Evolutionary conservation across 2,113 vertebrate species (phyloP), one percentile per base, ranked within the genome.

Genomic region (Balaenoptera acutorostrata): DNA sequence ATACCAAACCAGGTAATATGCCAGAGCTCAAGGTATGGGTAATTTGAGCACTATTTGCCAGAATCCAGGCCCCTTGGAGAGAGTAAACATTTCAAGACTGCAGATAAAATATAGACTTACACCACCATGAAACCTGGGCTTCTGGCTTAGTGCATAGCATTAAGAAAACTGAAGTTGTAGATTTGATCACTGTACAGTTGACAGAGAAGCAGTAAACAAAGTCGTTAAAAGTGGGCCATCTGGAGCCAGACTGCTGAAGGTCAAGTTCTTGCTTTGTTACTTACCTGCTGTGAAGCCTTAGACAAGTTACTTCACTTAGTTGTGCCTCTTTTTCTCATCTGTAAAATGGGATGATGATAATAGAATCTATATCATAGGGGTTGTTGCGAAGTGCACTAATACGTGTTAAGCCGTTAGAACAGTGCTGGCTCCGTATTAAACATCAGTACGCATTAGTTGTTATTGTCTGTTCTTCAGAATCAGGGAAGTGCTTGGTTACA

Each of bases 401-500:
- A 15, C 7, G 29, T 49, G 31, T 71, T 57, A 89, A 72, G 64
- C 59, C 63, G 36, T 83, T 85, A 95, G 83, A 77, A 44, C 69
- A 88, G 27, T 66, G 36, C 23, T 33, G 12, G 84, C 39, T 80
- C 18, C 39, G 11, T 21, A 1, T 41, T 75, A 74, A 96, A 39
- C 25, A 84, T 83, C 29, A 57, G 0, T 57, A n/a, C 55, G 14
- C 61, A 18, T 77, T 68, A 52, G 66, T 11, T 90, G 20, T 33
- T 95, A 13, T 14, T 88, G n/a, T 93, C 72, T 96, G 17, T 41
- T 78, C n/a, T 96, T 49, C 21, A 69, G 39, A 96, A 14, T 92
- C 55, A 61, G 49, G 36, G 55, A 68, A 27, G 49, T 36, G 25
- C 63, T 78, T 83, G 41, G 36, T 72, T 81, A 27, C 41, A 59